Base-by-base conservation (phyloP, 2,888 invertebrate genomes). In the Hanleya hanleyi region DNA sequence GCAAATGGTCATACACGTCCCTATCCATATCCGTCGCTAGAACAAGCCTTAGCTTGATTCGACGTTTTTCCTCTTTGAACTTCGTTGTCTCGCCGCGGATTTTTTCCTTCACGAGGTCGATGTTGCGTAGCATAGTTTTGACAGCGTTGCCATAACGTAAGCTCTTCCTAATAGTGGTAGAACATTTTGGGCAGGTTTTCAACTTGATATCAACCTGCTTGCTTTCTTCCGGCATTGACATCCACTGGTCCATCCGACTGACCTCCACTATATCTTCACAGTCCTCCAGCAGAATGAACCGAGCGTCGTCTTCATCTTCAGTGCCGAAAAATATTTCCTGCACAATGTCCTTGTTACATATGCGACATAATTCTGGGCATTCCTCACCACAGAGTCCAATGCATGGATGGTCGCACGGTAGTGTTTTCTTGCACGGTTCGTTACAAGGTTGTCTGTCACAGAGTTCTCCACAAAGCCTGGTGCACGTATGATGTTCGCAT, bases 351-450 rank as follows among this genome's bases (percentile, higher is more conserved):
- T 83, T 70, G 69, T 92, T 82, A 90, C 95, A 95, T 22, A 86
- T 65, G 35, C 91, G 88, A 90, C 95, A 95, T 68, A 93, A 82
- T 38, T 88, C 88, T 22, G 94, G 94, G 87, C 94, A 95, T 12
- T 91, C 92, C 88, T 95, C 95, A n/a, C 94, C 94, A 90, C 95
- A 95, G 67, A 94, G 92, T 18, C 95, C 94, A 84, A 93, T 92
- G 89, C 95, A 87, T 7, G 85, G 84, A 90, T 94, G 94, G 0
- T 91, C 91, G 90, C 95, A 95, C 47, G 80, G 67, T 2, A 90
- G 83, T 6, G 38, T 73, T 75, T 85, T 84, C 15, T 18, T 66
- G 76, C 91, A 88, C 5, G 88, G 86, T 65, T 83, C 78, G 65
- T 86, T 70, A 70, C 91, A 91, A 0, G 83, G 82, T 5, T 75